Base-by-base conservation (phyloP, 2,113 vertebrate genomes). In the Toxostoma redivivum region DNA sequence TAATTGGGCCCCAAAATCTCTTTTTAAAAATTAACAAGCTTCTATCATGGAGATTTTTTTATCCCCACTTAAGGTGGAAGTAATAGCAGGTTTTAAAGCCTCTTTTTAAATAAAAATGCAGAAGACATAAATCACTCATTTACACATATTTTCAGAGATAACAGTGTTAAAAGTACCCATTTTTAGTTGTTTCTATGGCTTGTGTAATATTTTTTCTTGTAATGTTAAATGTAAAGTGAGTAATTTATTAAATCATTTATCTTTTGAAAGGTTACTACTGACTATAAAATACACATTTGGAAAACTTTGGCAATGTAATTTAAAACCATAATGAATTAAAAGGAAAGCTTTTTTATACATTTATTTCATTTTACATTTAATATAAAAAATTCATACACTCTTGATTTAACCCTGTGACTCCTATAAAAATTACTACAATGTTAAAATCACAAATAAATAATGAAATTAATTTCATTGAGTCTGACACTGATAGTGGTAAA, bases 221-320 rank as follows among this genome's bases (percentile, higher is more conserved):
- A 86, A 71, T 71, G 45, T 87, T 91, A 85, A 88, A 74, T 82
- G 62, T 79, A 79, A 91, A 71, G 65, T 72, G 65, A 54, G 5
- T 94, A 95, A 96, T 77, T 91, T 94, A 94, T 95, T 91, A 91
- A 82, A 66, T 67, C 50, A 74, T 92, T 93, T 93, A 21, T 92
- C 58, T 92, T 90, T 83, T 90, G 48, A 92, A 88, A 86, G 31
- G 69, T 67, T 96, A 81, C 79, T 90, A 56, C 81, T 93, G 66
- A 80, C 58, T 88, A 88, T 18, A 79, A 91, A 84, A 62, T 56
- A 71, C 37, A 51, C 33, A 73, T 82, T 94, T 92, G 66, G 38
- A 88, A 95, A 89, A 71, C 51, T 50, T 82, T 45, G 60, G 25
- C 25, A 90, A n/a, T 86, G 60, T 90, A 73, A 83, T 73, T 85